Evolutionary conservation across 2,888 invertebrate species (phyloP).

Genomic region (Hanleya hanleyi): DNA sequence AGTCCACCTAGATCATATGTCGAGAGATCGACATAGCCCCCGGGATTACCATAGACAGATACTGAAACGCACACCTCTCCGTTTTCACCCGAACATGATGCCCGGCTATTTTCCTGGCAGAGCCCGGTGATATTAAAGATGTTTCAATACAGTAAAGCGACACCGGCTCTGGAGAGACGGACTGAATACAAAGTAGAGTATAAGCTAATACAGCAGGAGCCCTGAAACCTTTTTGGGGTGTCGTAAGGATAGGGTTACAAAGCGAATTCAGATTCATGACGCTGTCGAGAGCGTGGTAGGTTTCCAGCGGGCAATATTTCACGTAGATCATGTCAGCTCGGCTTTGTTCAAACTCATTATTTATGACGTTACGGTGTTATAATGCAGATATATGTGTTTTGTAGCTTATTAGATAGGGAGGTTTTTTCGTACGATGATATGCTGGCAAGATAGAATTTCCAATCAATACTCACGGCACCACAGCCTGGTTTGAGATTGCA

Average conservation of each 20-base stretch:
- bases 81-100: neutral
- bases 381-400: neutral
- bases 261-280: neutral
- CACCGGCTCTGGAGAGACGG: too few relatives aligned
- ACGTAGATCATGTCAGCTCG: neutral
- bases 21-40: neutral
- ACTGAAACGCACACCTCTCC: neutral
- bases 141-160: neutral
- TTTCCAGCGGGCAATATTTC: neutral
- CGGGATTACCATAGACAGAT: neutral
- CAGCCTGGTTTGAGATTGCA: too few relatives aligned
- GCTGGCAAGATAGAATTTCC: too few relatives aligned
- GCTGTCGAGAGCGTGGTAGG: neutral
- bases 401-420: neutral
- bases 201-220: too few relatives aligned
- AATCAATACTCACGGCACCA: too few relatives aligned
- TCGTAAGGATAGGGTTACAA: neutral
- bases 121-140: neutral
- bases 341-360: neutral
- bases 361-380: neutral
- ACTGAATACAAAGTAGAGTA: too few relatives aligned
- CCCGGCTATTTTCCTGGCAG: neutral
- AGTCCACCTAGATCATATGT: neutral
- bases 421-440: too few relatives aligned
- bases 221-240: too few relatives aligned